Evolutionary conservation across 2,113 vertebrate species (phyloP).

Genomic region (Aphelocoma coerulescens): DNA sequence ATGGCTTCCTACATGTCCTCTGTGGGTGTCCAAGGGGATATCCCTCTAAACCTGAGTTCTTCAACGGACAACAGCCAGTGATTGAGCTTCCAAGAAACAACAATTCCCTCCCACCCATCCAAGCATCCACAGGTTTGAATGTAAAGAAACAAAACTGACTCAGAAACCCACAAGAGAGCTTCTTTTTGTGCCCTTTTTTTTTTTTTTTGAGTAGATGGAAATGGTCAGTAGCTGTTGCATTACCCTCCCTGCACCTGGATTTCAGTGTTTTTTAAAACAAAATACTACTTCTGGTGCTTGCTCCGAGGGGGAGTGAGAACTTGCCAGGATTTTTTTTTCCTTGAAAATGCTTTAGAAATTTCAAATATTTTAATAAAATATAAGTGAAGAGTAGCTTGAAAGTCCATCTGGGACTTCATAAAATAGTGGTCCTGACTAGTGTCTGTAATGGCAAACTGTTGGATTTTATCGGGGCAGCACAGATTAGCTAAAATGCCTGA

Average conservation of each 20-base stretch:
- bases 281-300: neutral
- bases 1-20: constrained; percentile 35
- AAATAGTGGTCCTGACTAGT: neutral
- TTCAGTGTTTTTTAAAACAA: neutral
- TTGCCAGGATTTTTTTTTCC: neutral
- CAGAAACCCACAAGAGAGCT: neutral
- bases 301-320: neutral
- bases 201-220: neutral
- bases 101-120: neutral
- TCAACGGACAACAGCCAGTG: constrained; percentile 30
- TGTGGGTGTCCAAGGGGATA: neutral
- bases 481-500: neutral
- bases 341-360: neutral
- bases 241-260: neutral
- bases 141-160: constrained; percentile 43
- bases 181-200: neutral
- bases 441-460: neutral
- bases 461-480: neutral
- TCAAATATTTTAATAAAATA: neutral
- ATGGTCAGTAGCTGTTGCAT: neutral
- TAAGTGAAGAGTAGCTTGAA: neutral
- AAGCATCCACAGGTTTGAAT: constrained; percentile 38
- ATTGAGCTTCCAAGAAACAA: neutral
- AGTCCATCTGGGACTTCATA: neutral
- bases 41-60: constrained; percentile 39